Percentiles rank a stretch among this genome's conserved stretches.
Conservation (phyloP, 1,140 invertebrate species). For the Drosophila funebris region DNA sequence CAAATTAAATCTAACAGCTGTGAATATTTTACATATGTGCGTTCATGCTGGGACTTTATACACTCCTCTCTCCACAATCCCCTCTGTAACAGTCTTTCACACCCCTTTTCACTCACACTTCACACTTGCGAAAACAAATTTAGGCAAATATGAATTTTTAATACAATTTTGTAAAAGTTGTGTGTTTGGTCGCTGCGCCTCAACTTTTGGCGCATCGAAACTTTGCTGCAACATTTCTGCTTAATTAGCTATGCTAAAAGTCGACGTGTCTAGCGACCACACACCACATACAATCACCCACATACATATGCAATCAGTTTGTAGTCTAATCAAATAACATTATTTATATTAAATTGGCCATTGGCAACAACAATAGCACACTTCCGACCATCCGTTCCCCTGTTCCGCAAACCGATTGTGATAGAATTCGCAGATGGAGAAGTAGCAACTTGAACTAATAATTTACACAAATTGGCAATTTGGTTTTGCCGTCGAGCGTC, state of each 20-base stretch:
- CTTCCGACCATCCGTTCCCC: constrained; percentile 1
- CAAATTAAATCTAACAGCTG: constrained; percentile 80
- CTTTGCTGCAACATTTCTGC: constrained; percentile 60
- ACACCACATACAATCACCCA: neutral
- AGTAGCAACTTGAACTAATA: constrained; percentile 74
- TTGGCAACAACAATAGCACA: constrained; percentile 11
- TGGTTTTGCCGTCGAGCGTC: constrained; percentile 54
- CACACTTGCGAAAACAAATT: constrained; percentile 59
- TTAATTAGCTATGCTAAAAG: constrained; percentile 71
- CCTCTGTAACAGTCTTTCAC: too few species aligned
- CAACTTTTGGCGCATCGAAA: constrained; percentile 59
- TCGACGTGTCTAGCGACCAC: neutral
- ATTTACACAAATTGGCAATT: constrained; percentile 82
- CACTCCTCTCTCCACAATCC: neutral
- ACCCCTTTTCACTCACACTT: neutral
- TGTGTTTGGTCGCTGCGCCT: constrained; percentile 36
- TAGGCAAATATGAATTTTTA: constrained; percentile 80
- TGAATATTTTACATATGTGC: constrained; percentile 70
- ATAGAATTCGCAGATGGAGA: neutral
- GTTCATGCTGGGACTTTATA: constrained; percentile 13
- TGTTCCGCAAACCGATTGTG: neutral
- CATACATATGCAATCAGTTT: constrained; percentile 36
- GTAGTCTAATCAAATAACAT: constrained; percentile 64
- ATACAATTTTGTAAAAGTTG: constrained; percentile 60
- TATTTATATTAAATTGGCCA: constrained; percentile 62